These are phyloP conservation scores for Sebastes iracundus DNA, from an alignment of 2,797 vertebrate species.

Conservation along the genomic window DNA sequence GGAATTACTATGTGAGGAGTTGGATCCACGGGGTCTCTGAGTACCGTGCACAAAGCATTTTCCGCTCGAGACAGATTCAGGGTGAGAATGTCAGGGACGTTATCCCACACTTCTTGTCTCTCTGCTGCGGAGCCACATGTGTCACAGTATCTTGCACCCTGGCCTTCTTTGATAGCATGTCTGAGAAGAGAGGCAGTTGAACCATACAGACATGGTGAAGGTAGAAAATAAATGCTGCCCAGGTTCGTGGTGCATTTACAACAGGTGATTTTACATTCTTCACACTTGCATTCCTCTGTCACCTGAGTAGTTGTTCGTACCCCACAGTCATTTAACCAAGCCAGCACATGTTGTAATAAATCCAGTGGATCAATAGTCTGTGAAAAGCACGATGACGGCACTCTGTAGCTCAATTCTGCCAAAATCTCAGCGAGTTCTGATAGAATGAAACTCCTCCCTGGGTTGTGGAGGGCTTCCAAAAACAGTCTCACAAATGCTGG, in stretches of 20 bases:
- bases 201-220: rapidly evolving
- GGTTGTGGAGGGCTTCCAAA: neutral
- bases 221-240: neutral
- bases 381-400: rapidly evolving
- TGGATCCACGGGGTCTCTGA: neutral
- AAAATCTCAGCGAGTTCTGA: rapidly evolving
- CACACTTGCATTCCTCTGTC: too few relatives aligned
- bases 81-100: neutral
- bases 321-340: too few relatives aligned
- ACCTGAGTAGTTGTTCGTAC: too few relatives aligned
- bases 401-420: rapidly evolving
- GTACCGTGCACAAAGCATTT: too few relatives aligned
- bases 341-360: too few relatives aligned
- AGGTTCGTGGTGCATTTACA: neutral
- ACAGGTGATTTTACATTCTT: too few relatives aligned
- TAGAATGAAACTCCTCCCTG: neutral
- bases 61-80: neutral
- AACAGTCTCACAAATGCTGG: neutral
- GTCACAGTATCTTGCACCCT: rapidly evolving
- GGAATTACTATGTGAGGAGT: neutral
- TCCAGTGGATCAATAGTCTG: too few relatives aligned
- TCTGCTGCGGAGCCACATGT: neutral
- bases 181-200: neutral
- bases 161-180: rapidly evolving
- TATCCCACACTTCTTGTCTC: rapidly evolving